A percentile compares a stretch with the other conserved stretches of the same genome.
phyloP scores from a whole-genome alignment of 2,888 invertebrate genomes.

The Odontothrips loti region DNA sequence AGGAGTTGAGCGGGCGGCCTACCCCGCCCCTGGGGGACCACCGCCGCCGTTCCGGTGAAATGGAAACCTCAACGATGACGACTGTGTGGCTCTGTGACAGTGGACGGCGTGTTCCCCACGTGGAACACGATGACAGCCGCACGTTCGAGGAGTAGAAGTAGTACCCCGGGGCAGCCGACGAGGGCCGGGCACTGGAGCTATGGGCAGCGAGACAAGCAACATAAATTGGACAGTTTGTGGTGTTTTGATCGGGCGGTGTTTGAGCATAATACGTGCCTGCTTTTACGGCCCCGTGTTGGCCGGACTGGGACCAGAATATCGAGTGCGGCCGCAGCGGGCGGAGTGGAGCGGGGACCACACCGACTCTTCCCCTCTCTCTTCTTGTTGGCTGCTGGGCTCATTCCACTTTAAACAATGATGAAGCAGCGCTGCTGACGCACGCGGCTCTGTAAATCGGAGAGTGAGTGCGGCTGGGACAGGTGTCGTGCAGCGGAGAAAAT shows the following conservation, averaged over 20 bases:
- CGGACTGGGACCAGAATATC: background rate
- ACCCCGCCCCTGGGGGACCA: background rate
- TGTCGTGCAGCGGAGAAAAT: too few relatives aligned
- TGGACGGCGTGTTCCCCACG: too few relatives aligned
- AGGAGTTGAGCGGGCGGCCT: background rate
- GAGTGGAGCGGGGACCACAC: background rate
- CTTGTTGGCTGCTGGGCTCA: too few relatives aligned
- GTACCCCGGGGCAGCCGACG: too few relatives aligned
- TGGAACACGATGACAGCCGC: too few relatives aligned
- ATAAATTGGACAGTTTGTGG: conserved; percentile 11
- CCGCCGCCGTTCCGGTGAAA: background rate
- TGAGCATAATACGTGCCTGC: conserved; percentile 3
- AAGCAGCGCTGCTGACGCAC: too few relatives aligned
- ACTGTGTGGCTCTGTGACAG: too few relatives aligned
- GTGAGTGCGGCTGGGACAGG: too few relatives aligned
- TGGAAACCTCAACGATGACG: too few relatives aligned
- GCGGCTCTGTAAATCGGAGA: too few relatives aligned
- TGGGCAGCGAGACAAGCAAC: background rate
- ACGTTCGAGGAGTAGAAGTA: too few relatives aligned
- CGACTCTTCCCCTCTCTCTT: background rate
- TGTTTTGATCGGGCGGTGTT: conserved; percentile 11
- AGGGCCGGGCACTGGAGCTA: background rate
- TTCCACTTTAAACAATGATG: too few relatives aligned
- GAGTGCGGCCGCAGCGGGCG: background rate
- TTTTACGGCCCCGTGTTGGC: background rate